Evolutionary conservation across 30 jellyfish, hydroid and myxozoan genomes (phyloP), one percentile per base, ranked within the genome.

Genomic region (Aurelia coerulea): DNA sequence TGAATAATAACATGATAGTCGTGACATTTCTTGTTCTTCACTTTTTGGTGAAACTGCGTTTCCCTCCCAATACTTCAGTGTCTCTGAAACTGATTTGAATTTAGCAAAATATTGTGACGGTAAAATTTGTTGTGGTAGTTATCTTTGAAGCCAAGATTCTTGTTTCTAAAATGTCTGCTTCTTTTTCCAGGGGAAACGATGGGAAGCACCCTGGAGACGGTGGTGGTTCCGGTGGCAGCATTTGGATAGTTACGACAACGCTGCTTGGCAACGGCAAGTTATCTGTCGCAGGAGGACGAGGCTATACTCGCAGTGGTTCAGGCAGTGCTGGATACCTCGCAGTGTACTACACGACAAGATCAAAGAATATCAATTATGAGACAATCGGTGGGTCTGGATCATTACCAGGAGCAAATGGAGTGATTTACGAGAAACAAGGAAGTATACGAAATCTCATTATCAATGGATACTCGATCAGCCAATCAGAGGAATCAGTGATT

Each of bases 201-300:
- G 94, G 94, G 11, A 64, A n/a, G 23, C 94, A 85, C 46, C 94
- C 94, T 17, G 94, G 94, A 4, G 94, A 85, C 64, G 94, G 94
- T 32, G 94, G 94, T 13, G 94, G 94, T 18, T 74, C 94, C 4
- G 94, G 94, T 4, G 94, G 94, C 52, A 85, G 94, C 58, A 35
- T 85, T 3, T 85, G 83, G 94, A 74, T 85, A 1, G 34, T 46
- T 8, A 66, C 94, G 5, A 73, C 94, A 4, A 49, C 33, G 10
- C 71, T 64, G 31, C 53, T 5, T 50, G 94, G 94, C 68, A 62
- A 53, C 10, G 94, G 94, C 39, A 51, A 51, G 13, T 51, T 85
- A 54, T 74, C 88, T 31, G 83, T 85, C 2, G 77, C 84, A 8
- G 94, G 94, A 23, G 94, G 94, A 3, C 62, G 65, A 10, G 94